Evolutionary conservation across 1,140 invertebrate genomes (phyloP), one percentile per base, ranked within the genome.

Genomic region (Pogonomyrmex barbatus): DNA sequence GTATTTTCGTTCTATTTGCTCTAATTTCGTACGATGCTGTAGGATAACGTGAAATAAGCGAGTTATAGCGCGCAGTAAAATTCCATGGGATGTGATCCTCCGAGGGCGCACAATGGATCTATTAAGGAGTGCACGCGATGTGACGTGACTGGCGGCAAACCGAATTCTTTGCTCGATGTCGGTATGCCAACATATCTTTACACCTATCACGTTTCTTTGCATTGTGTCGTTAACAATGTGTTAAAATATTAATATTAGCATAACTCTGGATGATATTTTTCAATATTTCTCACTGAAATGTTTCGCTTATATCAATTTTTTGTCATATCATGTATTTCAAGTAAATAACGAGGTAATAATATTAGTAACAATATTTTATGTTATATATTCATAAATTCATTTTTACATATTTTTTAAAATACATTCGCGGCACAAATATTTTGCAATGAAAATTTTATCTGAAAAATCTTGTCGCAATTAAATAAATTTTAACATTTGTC

Each of bases 101-200:
- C 60, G 71, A 42, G 14, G n/a, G 60, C 24, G 42, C 79, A 56
- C 85, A 79, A 90, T 82, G 77, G 81, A 90, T 86, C 89, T 65
- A 82, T 90, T 65, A 82, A 60, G 12, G 30, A 58, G 10, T 36
- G 65, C 88, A 90, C 89, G 89, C 89, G 88, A 90, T 77, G 60
- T 86, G 67, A 90, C 89, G 89, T 88, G 89, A 90, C 89, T 65
- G 17, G 47, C 84, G 50, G 39, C 45, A 58, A 81, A 84, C 88
- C 79, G 58, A 78, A 62, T 88, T 90, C 76, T 68, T 90, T 71
- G 54, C 60, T 56, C 62, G 54, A 60, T 67, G 42, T 54, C 82
- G 77, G 63, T 62, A 71, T 45, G 56, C n/a, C 24, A 68, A 14
- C 60, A 63, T 90, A 89, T 90, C 89, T 90, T 87, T 60, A 71